Base-by-base conservation (phyloP, 2,113 vertebrate genomes). In the Podocnemis expansa region DNA sequence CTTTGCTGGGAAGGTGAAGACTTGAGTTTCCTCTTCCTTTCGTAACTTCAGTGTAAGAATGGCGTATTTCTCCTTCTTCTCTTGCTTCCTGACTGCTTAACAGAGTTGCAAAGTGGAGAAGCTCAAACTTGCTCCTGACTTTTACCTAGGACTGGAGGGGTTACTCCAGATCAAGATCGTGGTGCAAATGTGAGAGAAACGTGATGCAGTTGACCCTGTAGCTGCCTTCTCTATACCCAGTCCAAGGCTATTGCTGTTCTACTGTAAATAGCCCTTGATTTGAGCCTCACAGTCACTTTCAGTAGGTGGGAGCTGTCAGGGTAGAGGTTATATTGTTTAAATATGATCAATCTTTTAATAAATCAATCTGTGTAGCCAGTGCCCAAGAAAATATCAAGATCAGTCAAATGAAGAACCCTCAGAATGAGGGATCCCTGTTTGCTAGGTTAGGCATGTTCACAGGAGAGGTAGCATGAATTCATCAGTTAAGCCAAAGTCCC, bases 261-360 rank as follows among this genome's bases (percentile, higher is more conserved):
- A 4, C 45, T 88, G 84, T 86, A 95, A 93, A 81, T 92, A 88
- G 78, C 94, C 90, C 80, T 75, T 94, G 70, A 49, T 91, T 91
- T 60, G 60, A 93, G 93, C 85, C 76, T 38, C 34, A 24, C 49
- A 43, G 85, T 85, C 84, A 34, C 0, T 75, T 0, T 82, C 1
- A 51, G 52, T 6, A 31, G 58, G 16, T 78, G 1, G 1, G 51
- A 16, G 51, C 51, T n/a, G 82, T 93, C 84, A 47, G 91, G 93
- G 87, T 12, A 0, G 1, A 73, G 63, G 41, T 73, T 91, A 1
- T 63, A 24, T 55, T 90, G 41, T 29, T 91, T 92, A 47, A 91
- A 95, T 92, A 87, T 31, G 43, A 84, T 38, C 58, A 87, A 80
- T 1, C 25, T 76, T 91, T 87, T 87, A 91, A 90, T 82, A 95